phyloP scores from a whole-genome alignment of 2,888 invertebrate species.

The Cephonodes hylas region DNA sequence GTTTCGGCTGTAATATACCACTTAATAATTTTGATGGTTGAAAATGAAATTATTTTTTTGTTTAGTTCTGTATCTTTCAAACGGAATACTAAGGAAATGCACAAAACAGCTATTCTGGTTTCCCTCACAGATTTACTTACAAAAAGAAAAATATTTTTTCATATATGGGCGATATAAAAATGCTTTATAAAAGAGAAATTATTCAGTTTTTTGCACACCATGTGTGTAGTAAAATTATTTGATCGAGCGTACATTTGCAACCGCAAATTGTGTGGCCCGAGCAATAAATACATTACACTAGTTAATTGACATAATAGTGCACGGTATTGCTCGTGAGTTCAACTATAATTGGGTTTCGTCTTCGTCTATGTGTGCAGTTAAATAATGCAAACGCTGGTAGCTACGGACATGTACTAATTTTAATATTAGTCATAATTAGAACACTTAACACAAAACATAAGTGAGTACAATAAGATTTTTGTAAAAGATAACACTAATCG shows the following conservation, averaged over 20 bases:
- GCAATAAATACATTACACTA: slow-evolving; percentile 40
- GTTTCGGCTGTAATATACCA: slow-evolving; percentile 63
- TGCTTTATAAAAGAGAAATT: not conserved
- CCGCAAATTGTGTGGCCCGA: slow-evolving; percentile 12
- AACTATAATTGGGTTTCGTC: slow-evolving; percentile 44
- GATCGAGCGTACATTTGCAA: not conserved
- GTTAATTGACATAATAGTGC: slow-evolving; percentile 48
- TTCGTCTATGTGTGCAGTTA: slow-evolving; percentile 30
- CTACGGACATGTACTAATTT: slow-evolving; percentile 24
- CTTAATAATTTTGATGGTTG: slow-evolving; percentile 61
- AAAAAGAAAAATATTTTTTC: no score
- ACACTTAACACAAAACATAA: no score
- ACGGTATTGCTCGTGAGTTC: slow-evolving; percentile 37
- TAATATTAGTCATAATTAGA: no score
- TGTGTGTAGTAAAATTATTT: not conserved
- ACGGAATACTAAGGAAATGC: not conserved
- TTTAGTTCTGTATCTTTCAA: not conserved
- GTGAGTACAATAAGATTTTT: no score
- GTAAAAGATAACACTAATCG: no score
- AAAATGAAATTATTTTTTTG: not conserved
- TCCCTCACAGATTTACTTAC: no score
- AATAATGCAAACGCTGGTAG: slow-evolving; percentile 32
- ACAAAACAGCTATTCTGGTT: no score
- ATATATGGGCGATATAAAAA: no score
- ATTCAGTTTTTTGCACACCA: not conserved